Base-by-base conservation (phyloP, 2,888 invertebrate genomes). In the Eristalis arbustorum region DNA sequence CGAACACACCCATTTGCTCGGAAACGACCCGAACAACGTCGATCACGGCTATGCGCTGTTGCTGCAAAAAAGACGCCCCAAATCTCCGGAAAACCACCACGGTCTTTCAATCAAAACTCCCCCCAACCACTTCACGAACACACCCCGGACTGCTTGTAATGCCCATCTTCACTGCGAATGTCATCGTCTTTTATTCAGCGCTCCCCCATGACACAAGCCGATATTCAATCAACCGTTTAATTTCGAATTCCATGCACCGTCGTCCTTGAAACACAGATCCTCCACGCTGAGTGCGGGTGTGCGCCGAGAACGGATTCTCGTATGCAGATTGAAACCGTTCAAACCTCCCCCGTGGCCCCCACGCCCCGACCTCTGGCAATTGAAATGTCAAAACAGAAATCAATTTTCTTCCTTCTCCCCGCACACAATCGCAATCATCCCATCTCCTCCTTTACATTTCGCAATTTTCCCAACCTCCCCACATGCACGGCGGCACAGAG, bases 211-310 rank as follows among this genome's bases (percentile, higher is more conserved):
- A 68, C 18, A 62, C 23, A 34, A 28, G 28, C 61, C 14, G n/a
- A 2, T 34, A 10, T 22, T 63, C 63, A 63, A 18, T 63, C 28
- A 31, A 34, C 31, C 31, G 63, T 63, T 34, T 18, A 63, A 31
- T 63, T 63, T 63, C 34, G 18, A 63, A 63, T 63, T 63, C 49
- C 49, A 63, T 63, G 63, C 63, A 63, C 59, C 14, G 31, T 37
- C 68, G 61, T 49, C 49, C 49, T 49, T 49, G 49, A 49, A 49
- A 49, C 18, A n/a, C 18, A 49, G 18, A 18, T 4, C 18, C 49
- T 31, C 31, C 31, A 31, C n/a, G 31, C 31, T 31, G 31, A 31
- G 31, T 31, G 8, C 31, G 31, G 6, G 31, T 31, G 6, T 6
- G 31, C 31, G 4, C 31, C 31, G 31, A 31, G 31, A 10, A 8